Evolutionary conservation across 2,888 invertebrate genomes (phyloP).

Genomic region (Muschampia staudingeri): DNA sequence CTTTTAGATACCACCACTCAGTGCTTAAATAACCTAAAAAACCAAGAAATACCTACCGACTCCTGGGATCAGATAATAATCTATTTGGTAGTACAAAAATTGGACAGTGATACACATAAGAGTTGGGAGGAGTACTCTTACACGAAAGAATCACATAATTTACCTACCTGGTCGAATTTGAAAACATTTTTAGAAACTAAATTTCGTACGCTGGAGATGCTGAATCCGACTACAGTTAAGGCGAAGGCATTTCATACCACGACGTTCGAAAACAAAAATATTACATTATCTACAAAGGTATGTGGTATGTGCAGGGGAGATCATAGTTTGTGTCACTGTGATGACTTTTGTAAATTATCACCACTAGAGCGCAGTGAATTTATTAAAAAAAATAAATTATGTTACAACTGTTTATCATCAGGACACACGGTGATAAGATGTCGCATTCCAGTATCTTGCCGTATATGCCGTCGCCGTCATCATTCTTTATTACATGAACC

Average conservation of each 20-base stretch:
- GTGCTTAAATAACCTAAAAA: no score
- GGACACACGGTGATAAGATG: no score
- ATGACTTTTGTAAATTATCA: no score
- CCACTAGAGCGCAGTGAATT: no score
- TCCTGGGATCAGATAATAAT: conserved; percentile 65
- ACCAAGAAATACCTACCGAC: conserved; percentile 32
- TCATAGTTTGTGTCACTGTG: no score
- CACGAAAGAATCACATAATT: neutral
- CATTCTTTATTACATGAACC: neutral
- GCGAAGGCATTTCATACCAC: neutral
- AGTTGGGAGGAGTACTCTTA: conserved; percentile 57
- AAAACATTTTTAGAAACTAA: conserved; percentile 18
- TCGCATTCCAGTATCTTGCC: conserved; percentile 14
- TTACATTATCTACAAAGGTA: no score
- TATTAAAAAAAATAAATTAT: no score
- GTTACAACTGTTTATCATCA: no score
- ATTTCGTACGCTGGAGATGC: conserved; percentile 24
- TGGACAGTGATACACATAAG: conserved; percentile 60
- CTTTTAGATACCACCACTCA: conserved; percentile 38
- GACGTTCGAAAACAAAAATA: no score
- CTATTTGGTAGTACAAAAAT: conserved; percentile 59
- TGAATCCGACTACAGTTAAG: neutral
- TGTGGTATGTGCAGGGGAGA: no score
- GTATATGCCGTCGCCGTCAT: neutral
- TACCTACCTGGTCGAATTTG: conserved; percentile 8